Evolutionary conservation across 2,888 invertebrate species (phyloP).

Genomic region (Epirrita christyi): DNA sequence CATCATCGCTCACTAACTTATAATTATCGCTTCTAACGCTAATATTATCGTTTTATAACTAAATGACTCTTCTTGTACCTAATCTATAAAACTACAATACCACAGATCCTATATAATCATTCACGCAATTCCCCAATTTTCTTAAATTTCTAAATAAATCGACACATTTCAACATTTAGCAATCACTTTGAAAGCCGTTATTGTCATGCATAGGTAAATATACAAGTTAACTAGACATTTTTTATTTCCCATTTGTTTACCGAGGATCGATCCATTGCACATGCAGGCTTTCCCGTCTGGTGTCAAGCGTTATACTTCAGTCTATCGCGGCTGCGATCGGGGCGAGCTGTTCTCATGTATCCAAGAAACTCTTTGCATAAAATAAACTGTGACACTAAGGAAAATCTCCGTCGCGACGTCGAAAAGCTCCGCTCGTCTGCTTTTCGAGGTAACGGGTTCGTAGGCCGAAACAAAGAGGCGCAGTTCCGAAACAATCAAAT

Average conservation of each 20-base stretch:
- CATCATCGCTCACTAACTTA: constrained; percentile 41
- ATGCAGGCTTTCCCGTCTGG: constrained; percentile 66
- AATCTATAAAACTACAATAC: constrained; percentile 1
- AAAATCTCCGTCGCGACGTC: constrained; percentile 50
- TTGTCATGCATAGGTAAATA: neutral
- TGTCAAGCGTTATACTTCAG: constrained; percentile 67
- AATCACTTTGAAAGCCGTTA: constrained; percentile 20
- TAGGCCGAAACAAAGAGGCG: constrained; percentile 74
- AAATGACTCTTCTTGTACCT: constrained; percentile 19
- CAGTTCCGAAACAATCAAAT: constrained; percentile 82
- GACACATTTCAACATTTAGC: constrained; percentile 1
- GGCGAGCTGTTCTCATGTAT: constrained; percentile 45
- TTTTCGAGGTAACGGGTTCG: constrained; percentile 74
- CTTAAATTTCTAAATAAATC: constrained; percentile 13
- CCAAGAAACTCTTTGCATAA: constrained; percentile 48
- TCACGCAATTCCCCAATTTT: constrained; percentile 10
- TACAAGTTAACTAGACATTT: constrained; percentile 39
- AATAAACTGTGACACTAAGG: constrained; percentile 57
- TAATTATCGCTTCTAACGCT: constrained; percentile 35
- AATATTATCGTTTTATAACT: constrained; percentile 26
- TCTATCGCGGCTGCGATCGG: constrained; percentile 64
- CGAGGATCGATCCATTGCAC: constrained; percentile 61
- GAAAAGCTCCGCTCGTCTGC: constrained; percentile 63
- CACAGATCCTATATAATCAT: constrained; percentile 11
- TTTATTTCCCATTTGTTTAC: constrained; percentile 47